Base-by-base conservation (phyloP, 2,888 invertebrate species). In the Tiphia femorata region DNA sequence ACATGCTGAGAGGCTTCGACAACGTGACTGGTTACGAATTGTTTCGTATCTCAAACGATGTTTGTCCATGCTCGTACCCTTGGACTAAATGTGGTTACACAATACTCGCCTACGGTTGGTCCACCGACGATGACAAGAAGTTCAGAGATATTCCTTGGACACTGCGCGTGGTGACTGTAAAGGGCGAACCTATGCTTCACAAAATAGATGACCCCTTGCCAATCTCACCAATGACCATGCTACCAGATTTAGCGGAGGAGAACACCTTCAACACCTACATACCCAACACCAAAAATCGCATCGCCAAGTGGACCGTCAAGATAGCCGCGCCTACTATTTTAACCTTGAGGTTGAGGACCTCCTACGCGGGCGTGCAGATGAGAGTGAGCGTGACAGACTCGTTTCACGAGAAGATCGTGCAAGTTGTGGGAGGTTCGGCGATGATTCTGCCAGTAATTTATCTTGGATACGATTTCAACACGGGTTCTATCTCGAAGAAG, bases 101-200 rank as follows among this genome's bases (percentile, higher is more conserved):
- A 6, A 37, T 78, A 0, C 57, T 78, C 19, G 75, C 67, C 10
- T 76, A 79, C 12, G 76, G 76, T 0, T 69, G 67, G 62, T 62
- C 21, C 21, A n/a, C n/a, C n/a, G n/a, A n/a, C n/a, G 62, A 67
- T 0, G 43, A 60, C 5, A 25, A 44, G 2, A 38, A 21, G 8
- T 41, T 47, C 12, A 66, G 56, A 14, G 70, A 76, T n/a, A 7
- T 68, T 14, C 35, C 66, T 0, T 78, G 78, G 77, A 60, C 57
- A 1, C 40, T 78, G n/a, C 66, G 64, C 20, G 29, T 76, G 3
- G 38, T 69, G 16, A 75, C 70, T 0, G 46, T 63, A 5, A 78
- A 78, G 41, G 71, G 70, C 0, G 58, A 70, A 1, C 51, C 76
- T 0, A 47, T 37, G 19, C 64, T 78, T 8, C 16, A 49, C 19